A percentile compares a stretch with the other conserved stretches of the same genome.
Evolutionary conservation across 2,113 vertebrate genomes (phyloP).

Genomic region (Narcine bancroftii): DNA sequence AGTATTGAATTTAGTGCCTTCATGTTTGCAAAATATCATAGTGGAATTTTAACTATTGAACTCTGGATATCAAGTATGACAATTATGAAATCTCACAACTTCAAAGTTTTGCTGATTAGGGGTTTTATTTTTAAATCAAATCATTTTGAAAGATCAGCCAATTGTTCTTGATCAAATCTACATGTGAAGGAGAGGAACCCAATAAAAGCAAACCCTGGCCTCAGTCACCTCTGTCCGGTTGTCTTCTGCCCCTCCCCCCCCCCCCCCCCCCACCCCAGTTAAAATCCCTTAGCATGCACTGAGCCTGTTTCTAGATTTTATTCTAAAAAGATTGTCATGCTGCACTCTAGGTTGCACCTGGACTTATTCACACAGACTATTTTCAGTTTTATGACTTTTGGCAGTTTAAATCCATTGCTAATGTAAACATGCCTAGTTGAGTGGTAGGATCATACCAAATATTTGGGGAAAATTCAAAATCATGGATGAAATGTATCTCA

Average conservation of each 20-base stretch:
- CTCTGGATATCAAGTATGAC: background rate
- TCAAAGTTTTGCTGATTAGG: background rate
- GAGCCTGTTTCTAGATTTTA: background rate
- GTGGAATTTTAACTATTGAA: background rate
- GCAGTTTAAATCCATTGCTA: background rate
- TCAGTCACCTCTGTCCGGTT: background rate
- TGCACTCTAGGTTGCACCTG: background rate
- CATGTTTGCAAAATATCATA: background rate
- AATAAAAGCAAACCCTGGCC: background rate
- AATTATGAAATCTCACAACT: background rate
- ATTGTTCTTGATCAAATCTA: background rate
- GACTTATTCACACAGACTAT: background rate
- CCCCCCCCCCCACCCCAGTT: too few species aligned
- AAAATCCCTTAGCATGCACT: background rate
- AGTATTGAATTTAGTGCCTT: background rate
- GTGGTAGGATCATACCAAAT: background rate
- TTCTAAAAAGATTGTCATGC: background rate
- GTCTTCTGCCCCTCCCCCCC: background rate
- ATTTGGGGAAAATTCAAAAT: slow-evolving; percentile 1
- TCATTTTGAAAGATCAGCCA: background rate
- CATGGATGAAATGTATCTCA: slow-evolving; percentile 10
- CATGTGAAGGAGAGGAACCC: background rate
- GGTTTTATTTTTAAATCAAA: slow-evolving; percentile 4
- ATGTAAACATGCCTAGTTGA: background rate
- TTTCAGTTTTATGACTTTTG: slow-evolving; percentile 13